A percentile compares a stretch with the other conserved stretches of the same genome.
These are phyloP conservation scores for Ceratothoa steindachneri DNA, from an alignment of 2,888 invertebrate species.

Conservation along the genomic window DNA sequence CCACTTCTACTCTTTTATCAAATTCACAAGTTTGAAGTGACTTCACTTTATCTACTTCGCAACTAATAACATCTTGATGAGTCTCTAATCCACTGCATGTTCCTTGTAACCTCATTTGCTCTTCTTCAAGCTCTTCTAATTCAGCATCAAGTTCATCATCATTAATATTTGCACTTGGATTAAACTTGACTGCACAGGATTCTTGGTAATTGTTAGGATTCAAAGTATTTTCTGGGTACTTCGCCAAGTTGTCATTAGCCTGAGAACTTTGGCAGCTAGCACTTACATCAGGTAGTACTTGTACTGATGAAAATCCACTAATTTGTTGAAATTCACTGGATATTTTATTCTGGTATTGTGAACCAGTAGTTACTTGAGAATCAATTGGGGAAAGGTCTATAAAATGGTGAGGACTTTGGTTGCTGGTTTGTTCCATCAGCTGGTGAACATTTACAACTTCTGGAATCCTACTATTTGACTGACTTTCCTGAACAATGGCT, in stretches of 20 bases:
- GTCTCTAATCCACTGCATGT: slow-evolving; percentile 23
- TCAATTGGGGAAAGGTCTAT: background rate
- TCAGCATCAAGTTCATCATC: slow-evolving; percentile 43
- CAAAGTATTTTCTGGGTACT: too few species aligned
- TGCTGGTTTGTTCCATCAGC: slow-evolving; percentile 18
- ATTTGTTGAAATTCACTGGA: background rate
- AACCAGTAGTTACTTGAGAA: too few species aligned
- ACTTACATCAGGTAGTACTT: background rate
- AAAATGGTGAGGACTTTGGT: background rate
- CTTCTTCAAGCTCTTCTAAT: slow-evolving; percentile 41
- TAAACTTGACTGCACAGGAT: slow-evolving; percentile 33
- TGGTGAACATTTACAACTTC: slow-evolving; percentile 47
- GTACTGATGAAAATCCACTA: background rate
- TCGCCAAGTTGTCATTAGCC: too few species aligned
- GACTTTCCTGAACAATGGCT: slow-evolving; percentile 43
- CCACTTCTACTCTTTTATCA: too few species aligned
- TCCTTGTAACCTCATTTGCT: slow-evolving; percentile 39
- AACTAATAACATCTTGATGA: background rate
- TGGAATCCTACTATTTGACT: slow-evolving; percentile 33
- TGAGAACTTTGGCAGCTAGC: background rate
- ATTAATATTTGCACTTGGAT: slow-evolving; percentile 27
- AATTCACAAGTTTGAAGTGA: too few species aligned
- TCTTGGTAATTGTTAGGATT: background rate
- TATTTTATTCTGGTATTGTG: too few species aligned
- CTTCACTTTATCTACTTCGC: background rate